Evolutionary conservation across 2,888 invertebrate species (phyloP).

Genomic region (Lochmaea crataegi): DNA sequence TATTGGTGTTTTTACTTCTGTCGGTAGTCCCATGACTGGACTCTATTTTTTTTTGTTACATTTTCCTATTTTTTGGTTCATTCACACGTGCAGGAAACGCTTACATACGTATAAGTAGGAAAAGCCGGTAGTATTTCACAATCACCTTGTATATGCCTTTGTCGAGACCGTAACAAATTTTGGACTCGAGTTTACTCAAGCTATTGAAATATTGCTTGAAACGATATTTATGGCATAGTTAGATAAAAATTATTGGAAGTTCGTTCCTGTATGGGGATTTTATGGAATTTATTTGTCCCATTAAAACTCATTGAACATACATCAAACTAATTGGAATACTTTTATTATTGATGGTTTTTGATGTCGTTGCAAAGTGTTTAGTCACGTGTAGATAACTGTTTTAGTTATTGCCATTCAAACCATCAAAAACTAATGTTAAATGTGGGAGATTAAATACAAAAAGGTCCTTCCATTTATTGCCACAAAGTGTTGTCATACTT

Average conservation of each 20-base stretch:
- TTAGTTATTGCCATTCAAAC: not conserved
- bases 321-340: conserved; percentile 2
- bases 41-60: too few relatives aligned
- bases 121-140: too few relatives aligned
- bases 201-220: not conserved
- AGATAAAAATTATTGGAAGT: not conserved
- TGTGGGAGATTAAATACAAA: not conserved
- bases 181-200: not conserved
- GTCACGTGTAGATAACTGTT: not conserved
- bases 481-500: not conserved
- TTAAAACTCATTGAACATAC: not conserved
- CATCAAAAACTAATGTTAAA: not conserved
- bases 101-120: too few relatives aligned
- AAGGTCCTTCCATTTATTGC: not conserved
- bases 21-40: too few relatives aligned
- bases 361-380: conserved; percentile 1
- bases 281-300: not conserved
- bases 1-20: too few relatives aligned
- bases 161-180: too few relatives aligned
- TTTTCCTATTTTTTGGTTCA: too few relatives aligned
- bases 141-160: too few relatives aligned
- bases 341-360: conserved; percentile 1
- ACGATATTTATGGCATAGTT: not conserved
- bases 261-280: not conserved
- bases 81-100: too few relatives aligned